phyloP scores from a whole-genome alignment of 2,888 invertebrate species.

The Pammene aurita region DNA sequence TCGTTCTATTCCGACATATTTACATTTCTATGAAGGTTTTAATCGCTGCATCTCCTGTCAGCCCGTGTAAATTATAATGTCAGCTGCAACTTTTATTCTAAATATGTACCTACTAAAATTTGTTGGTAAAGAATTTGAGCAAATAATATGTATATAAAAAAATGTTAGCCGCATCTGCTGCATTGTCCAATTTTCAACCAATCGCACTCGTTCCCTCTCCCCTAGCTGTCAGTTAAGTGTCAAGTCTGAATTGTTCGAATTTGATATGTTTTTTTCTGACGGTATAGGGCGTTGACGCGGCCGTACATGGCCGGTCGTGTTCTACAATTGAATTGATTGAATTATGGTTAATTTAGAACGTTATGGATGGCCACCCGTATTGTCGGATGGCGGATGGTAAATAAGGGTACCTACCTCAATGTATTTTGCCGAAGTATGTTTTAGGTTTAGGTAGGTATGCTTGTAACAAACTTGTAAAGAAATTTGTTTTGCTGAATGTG shows the following conservation, averaged over 20 bases:
- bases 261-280: conserved; percentile 70
- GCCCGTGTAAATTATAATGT: conserved; percentile 69
- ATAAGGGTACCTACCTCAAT: conserved; percentile 51
- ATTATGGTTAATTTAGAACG: conserved; percentile 75
- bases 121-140: conserved; percentile 68
- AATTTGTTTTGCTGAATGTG: not conserved
- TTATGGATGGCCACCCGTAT: conserved; percentile 80
- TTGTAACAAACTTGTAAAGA: not conserved
- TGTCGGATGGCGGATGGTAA: conserved; percentile 59
- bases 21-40: conserved; percentile 60
- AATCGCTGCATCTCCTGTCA: conserved; percentile 70
- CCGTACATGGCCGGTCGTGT: conserved; percentile 73
- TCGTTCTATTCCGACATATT: conserved; percentile 50
- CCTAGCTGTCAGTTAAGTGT: conserved; percentile 79
- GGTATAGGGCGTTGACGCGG: conserved; percentile 76
- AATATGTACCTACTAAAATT: conserved; percentile 55
- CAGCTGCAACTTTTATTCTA: conserved; percentile 61
- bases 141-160: conserved; percentile 75
- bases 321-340: conserved; percentile 81
- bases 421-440: conserved; percentile 1
- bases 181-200: conserved; percentile 79
- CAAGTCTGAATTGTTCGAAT: conserved; percentile 67
- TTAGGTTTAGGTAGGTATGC: not conserved
- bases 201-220: conserved; percentile 73
- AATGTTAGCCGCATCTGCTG: conserved; percentile 75